Conservation (phyloP, 2,797 vertebrate genomes). For the Hipposideros larvatus region DNA sequence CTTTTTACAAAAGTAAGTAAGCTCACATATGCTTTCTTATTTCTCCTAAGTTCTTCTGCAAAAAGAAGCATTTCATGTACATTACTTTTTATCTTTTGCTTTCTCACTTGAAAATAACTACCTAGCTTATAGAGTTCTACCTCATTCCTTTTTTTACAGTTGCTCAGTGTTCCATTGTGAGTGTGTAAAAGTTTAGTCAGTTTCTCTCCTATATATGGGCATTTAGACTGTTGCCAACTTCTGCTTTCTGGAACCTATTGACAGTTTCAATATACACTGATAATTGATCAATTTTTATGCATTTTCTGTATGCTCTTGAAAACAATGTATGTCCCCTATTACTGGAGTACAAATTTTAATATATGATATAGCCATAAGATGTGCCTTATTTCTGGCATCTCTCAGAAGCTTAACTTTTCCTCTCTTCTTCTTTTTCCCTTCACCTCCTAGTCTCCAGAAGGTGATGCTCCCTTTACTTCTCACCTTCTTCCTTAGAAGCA, state of each 20-base stretch:
- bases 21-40: neutral
- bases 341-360: neutral
- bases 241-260: neutral
- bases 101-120: neutral
- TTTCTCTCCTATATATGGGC: neutral
- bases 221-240: neutral
- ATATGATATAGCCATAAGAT: neutral
- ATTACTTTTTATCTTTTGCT: neutral
- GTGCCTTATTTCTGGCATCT: neutral
- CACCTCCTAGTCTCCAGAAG: neutral
- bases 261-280: neutral
- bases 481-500: neutral
- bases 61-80: neutral
- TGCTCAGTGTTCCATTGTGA: neutral
- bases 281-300: neutral
- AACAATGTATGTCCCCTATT: neutral
- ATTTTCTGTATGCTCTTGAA: neutral
- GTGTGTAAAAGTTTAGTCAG: neutral
- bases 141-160: neutral
- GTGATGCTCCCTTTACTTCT: neutral
- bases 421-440: neutral
- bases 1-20: neutral
- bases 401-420: neutral
- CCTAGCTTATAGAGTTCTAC: neutral
- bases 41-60: neutral